Evolutionary conservation across 2,888 invertebrate species (phyloP).

Genomic region (Spisula subtruncata): DNA sequence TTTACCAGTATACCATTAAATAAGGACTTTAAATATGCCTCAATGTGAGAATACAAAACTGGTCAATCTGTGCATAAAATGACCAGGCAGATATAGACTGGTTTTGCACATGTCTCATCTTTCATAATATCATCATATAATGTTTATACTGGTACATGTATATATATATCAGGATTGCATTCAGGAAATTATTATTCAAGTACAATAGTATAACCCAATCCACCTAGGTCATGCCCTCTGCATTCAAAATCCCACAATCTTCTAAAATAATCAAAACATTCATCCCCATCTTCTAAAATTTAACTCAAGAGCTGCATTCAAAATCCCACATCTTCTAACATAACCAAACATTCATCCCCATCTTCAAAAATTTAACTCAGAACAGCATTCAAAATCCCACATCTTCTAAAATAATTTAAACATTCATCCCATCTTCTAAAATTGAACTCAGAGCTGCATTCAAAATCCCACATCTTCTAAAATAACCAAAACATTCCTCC

Average conservation of each 20-base stretch:
- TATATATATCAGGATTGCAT: not conserved
- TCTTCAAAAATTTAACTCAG: too few species aligned
- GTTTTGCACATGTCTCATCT: too few species aligned
- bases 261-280: not conserved
- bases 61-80: too few species aligned
- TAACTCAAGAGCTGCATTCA: not conserved
- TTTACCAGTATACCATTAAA: too few species aligned
- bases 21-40: too few species aligned
- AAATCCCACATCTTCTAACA: not conserved
- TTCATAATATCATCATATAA: too few species aligned
- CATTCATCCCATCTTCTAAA: not conserved
- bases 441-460: not conserved
- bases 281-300: not conserved
- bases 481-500: not conserved
- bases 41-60: too few species aligned
- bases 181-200: not conserved
- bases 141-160: not conserved
- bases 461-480: not conserved
- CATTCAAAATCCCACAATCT: not conserved
- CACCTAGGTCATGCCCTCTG: conserved; percentile 14
- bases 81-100: too few species aligned
- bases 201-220: not conserved
- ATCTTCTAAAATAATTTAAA: not conserved
- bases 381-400: not conserved
- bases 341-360: not conserved